Base-by-base conservation (phyloP, 2,888 invertebrate species). In the Mythimna albipuncta region DNA sequence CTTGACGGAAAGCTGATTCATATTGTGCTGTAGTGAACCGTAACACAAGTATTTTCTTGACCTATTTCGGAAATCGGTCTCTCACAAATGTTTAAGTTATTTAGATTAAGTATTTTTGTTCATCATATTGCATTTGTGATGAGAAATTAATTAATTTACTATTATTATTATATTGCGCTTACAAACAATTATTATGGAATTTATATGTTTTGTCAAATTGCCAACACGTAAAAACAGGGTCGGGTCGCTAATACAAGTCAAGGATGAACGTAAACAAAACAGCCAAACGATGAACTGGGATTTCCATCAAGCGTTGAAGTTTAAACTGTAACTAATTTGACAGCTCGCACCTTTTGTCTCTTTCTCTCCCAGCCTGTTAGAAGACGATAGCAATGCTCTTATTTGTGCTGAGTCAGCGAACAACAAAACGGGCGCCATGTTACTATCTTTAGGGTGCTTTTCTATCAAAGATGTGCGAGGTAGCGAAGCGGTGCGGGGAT, bases 331-430 rank as follows among this genome's bases (percentile, higher is more conserved):
- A 77, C 38, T n/a, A 74, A 52, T 77, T 77, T 62, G 55, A 55
- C 61, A 70, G 50, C 47, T 50, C 9, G 4, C 16, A 16, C n/a
- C 47, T 9, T 13, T 21, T n/a, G 3, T 70, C 61, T 35, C 78
- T 32, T 55, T 70, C 32, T 32, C 19, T 13, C 38, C 16, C 16
- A 1, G 6, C 4, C 16, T 4, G 6, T 21, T 41, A 57, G 54
- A 75, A 11, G 41, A 71, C 11, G 54, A 55, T 11, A 62, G 16
- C 13, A 41, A 26, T 2, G 6, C 6, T 70, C 16, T 55, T 21
- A 57, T 70, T 77, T 77, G 19, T 77, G 78, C 21, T 77, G 61
- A 75, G 50, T 75, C 79, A 75, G 61, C 50, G 41, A 57, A 77
- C 50, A 55, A 69, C 59, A 75, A 75, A 77, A 77, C 32, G 38